Conservation (phyloP, 1,140 invertebrate species). For the Chymomyza costata region DNA sequence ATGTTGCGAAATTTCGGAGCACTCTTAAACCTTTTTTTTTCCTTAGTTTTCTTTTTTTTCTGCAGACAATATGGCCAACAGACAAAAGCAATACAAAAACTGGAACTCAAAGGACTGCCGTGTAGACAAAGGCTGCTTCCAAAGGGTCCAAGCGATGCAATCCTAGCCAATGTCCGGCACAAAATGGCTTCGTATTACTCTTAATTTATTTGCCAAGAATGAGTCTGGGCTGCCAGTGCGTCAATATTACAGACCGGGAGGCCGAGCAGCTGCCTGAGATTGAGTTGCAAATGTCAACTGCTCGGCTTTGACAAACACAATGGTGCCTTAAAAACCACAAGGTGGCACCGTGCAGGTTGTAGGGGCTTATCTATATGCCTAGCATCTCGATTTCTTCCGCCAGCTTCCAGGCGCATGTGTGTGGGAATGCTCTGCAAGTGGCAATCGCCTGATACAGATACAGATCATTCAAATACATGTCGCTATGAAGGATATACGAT, state of each 20-base stretch:
- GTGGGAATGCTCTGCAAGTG: too few species aligned
- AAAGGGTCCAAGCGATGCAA: slow-evolving; percentile 6
- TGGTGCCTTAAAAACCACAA: slow-evolving; percentile 41
- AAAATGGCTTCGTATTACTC: slow-evolving; percentile 50
- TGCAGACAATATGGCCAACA: slow-evolving; percentile 53
- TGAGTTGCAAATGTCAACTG: slow-evolving; percentile 46
- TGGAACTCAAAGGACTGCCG: too few species aligned
- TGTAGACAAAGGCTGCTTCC: slow-evolving; percentile 12
- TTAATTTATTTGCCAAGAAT: too few species aligned
- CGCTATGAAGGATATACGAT: slow-evolving; percentile 34
- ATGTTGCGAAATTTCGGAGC: slow-evolving; percentile 64
- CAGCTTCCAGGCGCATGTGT: slow-evolving; percentile 9
- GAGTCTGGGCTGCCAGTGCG: neutral
- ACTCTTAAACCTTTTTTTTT: slow-evolving; percentile 45
- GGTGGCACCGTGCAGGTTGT: slow-evolving; percentile 28
- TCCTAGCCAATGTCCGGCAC: slow-evolving; percentile 18
- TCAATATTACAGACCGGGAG: neutral
- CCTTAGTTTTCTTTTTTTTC: neutral
- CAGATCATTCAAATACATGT: too few species aligned
- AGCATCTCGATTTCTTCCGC: slow-evolving; percentile 5
- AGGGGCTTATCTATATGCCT: slow-evolving; percentile 30
- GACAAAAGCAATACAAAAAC: slow-evolving; percentile 58
- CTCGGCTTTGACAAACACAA: slow-evolving; percentile 20
- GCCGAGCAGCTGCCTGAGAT: slow-evolving; percentile 13
- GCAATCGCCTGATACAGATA: too few species aligned